These are phyloP conservation scores for Dendrocincla fuliginosa DNA, from an alignment of 2,797 vertebrate genomes.

Conservation along the genomic window DNA sequence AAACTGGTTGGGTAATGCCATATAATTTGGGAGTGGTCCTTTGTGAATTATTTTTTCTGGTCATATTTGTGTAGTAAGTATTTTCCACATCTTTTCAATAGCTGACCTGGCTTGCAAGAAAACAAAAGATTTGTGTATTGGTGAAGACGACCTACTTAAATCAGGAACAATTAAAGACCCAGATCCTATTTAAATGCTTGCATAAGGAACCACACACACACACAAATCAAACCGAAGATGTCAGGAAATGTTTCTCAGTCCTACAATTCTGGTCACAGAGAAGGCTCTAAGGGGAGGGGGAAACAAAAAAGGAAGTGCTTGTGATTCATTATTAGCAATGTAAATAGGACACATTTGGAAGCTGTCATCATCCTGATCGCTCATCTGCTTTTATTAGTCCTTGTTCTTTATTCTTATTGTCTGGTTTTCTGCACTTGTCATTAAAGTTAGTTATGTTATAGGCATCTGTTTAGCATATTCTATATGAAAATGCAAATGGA, in stretches of 20 bases:
- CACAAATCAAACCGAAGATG: neutral
- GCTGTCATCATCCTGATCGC: conserved; percentile 40
- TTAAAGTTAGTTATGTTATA: conserved; percentile 61
- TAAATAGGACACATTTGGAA: conserved; percentile 63
- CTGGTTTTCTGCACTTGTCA: neutral
- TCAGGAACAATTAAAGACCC: conserved; percentile 45
- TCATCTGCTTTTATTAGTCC: conserved; percentile 63
- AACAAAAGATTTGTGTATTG: neutral
- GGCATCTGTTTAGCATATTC: conserved; percentile 64
- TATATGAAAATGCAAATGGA: conserved; percentile 56
- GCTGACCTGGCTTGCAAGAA: neutral
- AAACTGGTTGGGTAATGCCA: neutral
- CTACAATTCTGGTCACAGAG: conserved; percentile 1
- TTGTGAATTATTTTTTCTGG: neutral
- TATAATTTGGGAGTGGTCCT: neutral
- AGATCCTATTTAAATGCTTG: conserved; percentile 5
- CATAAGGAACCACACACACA: neutral
- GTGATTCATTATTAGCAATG: conserved; percentile 58
- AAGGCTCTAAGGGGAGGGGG: neutral
- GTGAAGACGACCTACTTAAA: conserved; percentile 56
- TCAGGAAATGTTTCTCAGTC: neutral
- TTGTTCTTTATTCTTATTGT: conserved; percentile 65
- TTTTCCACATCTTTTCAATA: conserved; percentile 1
- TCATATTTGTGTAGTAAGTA: neutral
- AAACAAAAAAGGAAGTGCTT: neutral